Base-by-base conservation (phyloP, 1,140 invertebrate genomes). In the Coboldia fuscipes region DNA sequence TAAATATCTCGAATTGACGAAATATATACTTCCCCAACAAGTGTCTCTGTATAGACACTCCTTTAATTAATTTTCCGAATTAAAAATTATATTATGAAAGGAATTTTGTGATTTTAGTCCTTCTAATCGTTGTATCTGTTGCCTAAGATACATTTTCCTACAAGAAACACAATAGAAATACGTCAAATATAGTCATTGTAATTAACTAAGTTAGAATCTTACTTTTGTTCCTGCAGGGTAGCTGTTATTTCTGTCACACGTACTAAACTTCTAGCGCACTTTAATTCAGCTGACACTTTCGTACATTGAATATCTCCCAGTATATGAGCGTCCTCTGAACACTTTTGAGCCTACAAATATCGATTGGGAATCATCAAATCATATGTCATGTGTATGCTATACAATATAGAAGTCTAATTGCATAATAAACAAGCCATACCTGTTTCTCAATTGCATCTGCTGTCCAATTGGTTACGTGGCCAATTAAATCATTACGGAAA, bases 141-240 rank as follows among this genome's bases (percentile, higher is more conserved):
- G 79, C 54, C 80, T 75, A 49, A 86, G 66, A 68, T 85, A 86
- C 64, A 88, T 72, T 58, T 86, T 78, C 66, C 81, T 7, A 7
- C 23, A 24, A 24, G n/a, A 24, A 8, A n/a, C 23, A 24, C 23
- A 24, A 24, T n/a, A 24, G n/a, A 24, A 24, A 24, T 8, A 24
- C 7, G 7, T 24, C 7, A 8, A 24, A 24, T 8, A 24, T 24
- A 10, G 5, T n/a, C 12, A 14, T 10, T 14, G 24, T 27, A 5
- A 5, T 27, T 3, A 16, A 26, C 10, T 18, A 2, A 8, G 19
- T 21, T 13, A 28, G 15, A 30, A 36, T 58, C 62, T 54, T 51
- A 90, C 86, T 89, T 89, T 69, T 94, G 88, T 68, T 94, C 88
- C 65, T 93, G 85, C 56, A 94, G 63, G 39, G 89, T 94, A 37